phyloP scores from a whole-genome alignment of 2,113 vertebrate species.

The Chionis minor region DNA sequence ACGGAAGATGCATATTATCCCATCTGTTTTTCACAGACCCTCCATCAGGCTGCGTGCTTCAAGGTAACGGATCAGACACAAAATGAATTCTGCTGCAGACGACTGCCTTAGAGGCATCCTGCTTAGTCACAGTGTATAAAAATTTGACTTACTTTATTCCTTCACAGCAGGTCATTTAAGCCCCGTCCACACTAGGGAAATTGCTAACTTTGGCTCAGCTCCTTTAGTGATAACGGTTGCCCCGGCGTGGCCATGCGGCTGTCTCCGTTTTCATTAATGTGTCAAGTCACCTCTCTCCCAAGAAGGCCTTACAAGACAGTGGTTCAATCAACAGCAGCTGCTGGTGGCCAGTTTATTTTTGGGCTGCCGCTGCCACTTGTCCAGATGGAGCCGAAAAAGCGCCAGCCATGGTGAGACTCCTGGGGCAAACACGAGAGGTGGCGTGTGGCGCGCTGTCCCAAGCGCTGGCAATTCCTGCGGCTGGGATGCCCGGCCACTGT shows the following conservation, averaged over 20 bases:
- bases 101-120: neutral
- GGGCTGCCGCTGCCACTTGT: neutral
- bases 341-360: neutral
- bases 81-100: neutral
- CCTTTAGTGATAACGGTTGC: neutral
- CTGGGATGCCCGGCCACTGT: fast-evolving
- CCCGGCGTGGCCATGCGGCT: neutral
- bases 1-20: neutral
- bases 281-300: neutral
- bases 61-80: neutral
- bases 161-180: neutral
- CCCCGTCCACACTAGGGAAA: neutral
- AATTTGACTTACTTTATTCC: neutral
- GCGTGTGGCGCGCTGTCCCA: neutral
- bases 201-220: neutral
- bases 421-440: neutral
- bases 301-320: neutral
- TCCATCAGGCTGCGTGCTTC: neutral
- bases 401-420: neutral
- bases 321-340: neutral
- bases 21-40: slow-evolving; percentile 11
- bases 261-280: neutral
- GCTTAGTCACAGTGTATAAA: neutral
- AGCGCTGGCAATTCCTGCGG: neutral
- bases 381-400: neutral